These are phyloP conservation scores for Spisula subtruncata DNA, from an alignment of 2,888 invertebrate genomes.

Conservation along the genomic window DNA sequence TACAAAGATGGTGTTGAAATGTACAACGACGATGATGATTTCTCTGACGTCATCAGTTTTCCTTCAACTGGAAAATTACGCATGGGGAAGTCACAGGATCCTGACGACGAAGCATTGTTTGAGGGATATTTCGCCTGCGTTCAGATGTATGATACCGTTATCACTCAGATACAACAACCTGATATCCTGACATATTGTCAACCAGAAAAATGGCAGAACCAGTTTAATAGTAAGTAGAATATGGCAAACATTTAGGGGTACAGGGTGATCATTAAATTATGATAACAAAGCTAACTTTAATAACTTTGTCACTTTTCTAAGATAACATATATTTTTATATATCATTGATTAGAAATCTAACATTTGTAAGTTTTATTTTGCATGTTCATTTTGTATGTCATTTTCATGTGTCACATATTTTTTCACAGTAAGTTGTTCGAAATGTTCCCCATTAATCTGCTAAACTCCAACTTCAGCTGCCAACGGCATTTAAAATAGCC, in stretches of 20 bases:
- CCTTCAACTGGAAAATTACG: slow-evolving; percentile 64
- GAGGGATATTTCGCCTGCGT: slow-evolving; percentile 66
- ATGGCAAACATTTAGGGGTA: neutral
- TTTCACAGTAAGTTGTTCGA: too few species aligned
- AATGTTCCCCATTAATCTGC: too few species aligned
- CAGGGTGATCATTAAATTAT: too few species aligned
- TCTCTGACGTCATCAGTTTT: slow-evolving; percentile 71
- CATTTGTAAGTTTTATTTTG: too few species aligned
- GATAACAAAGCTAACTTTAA: too few species aligned
- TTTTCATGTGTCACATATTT: too few species aligned
- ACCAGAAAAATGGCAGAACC: slow-evolving; percentile 55
- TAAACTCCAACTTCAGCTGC: too few species aligned
- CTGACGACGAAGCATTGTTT: slow-evolving; percentile 64
- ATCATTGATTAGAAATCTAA: too few species aligned
- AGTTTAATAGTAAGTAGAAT: slow-evolving; percentile 53
- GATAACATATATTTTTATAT: too few species aligned
- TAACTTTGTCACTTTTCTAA: too few species aligned
- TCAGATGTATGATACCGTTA: slow-evolving; percentile 54
- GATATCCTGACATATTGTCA: slow-evolving; percentile 46
- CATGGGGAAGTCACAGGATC: slow-evolving; percentile 69
- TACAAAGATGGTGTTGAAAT: slow-evolving; percentile 60
- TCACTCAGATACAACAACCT: slow-evolving; percentile 15
- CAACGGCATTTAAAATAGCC: too few species aligned
- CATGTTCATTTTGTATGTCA: too few species aligned
- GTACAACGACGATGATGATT: slow-evolving; percentile 71